Evolutionary conservation across 2,113 vertebrate genomes (phyloP).

Genomic region (Rhynchomys soricoides): DNA sequence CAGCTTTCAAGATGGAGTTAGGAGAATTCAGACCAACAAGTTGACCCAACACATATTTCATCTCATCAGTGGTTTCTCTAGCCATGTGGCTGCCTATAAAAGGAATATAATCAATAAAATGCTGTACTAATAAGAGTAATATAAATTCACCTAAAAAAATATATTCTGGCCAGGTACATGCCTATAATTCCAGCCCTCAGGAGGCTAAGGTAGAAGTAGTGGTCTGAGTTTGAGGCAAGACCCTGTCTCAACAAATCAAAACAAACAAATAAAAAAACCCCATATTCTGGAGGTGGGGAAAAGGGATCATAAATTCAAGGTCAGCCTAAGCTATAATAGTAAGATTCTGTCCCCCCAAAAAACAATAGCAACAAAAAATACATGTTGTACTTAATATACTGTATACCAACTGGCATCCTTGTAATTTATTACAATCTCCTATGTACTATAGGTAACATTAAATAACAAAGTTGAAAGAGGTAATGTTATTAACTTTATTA

Average conservation of each 20-base stretch:
- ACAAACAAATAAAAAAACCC: not conserved
- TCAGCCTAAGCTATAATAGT: not conserved
- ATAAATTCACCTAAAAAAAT: not conserved
- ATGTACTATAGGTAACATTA: not conserved
- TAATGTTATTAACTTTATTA: not conserved
- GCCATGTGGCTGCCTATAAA: slow-evolving; percentile 78
- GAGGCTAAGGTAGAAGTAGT: not conserved
- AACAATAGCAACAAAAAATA: not conserved
- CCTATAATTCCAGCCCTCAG: not conserved
- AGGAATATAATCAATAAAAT: slow-evolving; percentile 12
- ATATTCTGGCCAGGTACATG: not conserved
- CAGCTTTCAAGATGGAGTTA: slow-evolving; percentile 95
- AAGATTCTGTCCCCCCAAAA: not conserved
- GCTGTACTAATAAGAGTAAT: not conserved
- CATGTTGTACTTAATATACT: not conserved
- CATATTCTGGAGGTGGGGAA: not conserved
- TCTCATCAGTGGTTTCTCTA: slow-evolving; percentile 87
- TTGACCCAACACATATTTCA: slow-evolving; percentile 93
- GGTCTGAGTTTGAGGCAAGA: not conserved
- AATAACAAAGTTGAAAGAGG: not conserved
- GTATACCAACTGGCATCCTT: not conserved
- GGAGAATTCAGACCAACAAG: slow-evolving; percentile 96
- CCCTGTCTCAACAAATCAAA: not conserved
- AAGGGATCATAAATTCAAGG: not conserved
- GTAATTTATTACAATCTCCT: not conserved